Percentiles rank a stretch among this genome's conserved stretches.
phyloP scores from a whole-genome alignment of 2,113 vertebrate species.

The Cettia cetti region DNA sequence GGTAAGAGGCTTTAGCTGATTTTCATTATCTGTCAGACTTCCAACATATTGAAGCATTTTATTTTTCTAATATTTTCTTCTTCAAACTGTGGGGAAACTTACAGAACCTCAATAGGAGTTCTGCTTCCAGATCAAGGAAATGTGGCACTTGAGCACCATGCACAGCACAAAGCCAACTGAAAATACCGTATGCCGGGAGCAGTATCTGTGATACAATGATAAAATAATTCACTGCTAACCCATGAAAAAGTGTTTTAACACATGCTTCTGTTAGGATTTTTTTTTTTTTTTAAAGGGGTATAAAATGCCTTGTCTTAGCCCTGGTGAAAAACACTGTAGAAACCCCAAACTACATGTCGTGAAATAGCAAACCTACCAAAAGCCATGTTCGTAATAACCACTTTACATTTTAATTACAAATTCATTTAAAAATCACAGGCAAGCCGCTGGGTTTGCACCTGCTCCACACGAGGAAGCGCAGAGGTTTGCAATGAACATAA shows the following conservation, averaged over 20 bases:
- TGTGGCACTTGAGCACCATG: not conserved
- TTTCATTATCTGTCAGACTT: not conserved
- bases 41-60: not conserved
- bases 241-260: not conserved
- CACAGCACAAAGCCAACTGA: not conserved
- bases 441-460: not conserved
- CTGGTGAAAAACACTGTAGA: not conserved
- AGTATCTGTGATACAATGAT: not conserved
- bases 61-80: not conserved
- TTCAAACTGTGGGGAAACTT: not conserved
- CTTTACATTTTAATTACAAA: slow-evolving; percentile 42
- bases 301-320: not conserved
- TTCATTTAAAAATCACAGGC: not conserved
- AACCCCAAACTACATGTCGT: not conserved
- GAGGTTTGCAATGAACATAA: slow-evolving; percentile 40
- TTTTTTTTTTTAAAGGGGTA: not conserved
- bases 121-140: not conserved
- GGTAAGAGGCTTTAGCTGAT: not conserved
- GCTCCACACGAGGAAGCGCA: not conserved
- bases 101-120: not conserved
- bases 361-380: slow-evolving; percentile 9
- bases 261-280: not conserved
- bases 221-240: not conserved
- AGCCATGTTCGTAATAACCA: not conserved
- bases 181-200: not conserved